A percentile compares a stretch with the other conserved stretches of the same genome.
Evolutionary conservation across 1,140 invertebrate species (phyloP).

Genomic region (Drosophila tsacasi): DNA sequence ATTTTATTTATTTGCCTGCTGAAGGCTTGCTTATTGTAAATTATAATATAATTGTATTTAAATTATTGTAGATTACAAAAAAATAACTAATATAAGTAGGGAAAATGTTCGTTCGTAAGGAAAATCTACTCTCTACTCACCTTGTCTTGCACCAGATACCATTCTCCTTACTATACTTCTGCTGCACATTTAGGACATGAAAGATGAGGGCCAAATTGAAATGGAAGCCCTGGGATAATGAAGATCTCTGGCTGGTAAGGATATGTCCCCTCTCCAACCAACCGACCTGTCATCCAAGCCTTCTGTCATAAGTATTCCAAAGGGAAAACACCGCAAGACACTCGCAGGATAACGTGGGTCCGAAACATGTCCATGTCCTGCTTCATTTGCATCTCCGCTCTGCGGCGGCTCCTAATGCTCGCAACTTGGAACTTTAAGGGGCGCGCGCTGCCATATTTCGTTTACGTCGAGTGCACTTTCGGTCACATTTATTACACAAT

Average conservation of each 20-base stretch:
- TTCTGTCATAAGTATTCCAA: not conserved
- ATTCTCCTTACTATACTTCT: not conserved
- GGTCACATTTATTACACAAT: slow-evolving; percentile 80
- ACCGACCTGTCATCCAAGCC: no score
- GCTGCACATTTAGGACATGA: not conserved
- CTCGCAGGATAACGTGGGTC: slow-evolving; percentile 22
- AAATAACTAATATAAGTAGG: not conserved
- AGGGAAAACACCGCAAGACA: slow-evolving; percentile 7
- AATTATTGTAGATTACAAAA: no score
- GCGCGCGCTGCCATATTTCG: slow-evolving; percentile 53
- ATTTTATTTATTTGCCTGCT: not conserved
- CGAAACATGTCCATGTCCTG: slow-evolving; percentile 25
- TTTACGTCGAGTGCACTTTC: slow-evolving; percentile 77
- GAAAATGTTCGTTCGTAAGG: not conserved
- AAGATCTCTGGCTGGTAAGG: slow-evolving; percentile 28
- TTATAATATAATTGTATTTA: no score
- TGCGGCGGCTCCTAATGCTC: slow-evolving; percentile 20
- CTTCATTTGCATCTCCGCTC: slow-evolving; percentile 35
- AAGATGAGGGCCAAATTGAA: slow-evolving; percentile 8
- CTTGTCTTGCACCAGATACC: not conserved
- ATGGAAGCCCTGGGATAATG: slow-evolving; percentile 23
- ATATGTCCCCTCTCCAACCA: not conserved
- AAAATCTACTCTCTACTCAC: not conserved
- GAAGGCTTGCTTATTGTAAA: not conserved
- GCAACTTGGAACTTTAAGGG: not conserved